Conservation (phyloP, 2,797 vertebrate species). For the Sphenopsis melanotis region DNA sequence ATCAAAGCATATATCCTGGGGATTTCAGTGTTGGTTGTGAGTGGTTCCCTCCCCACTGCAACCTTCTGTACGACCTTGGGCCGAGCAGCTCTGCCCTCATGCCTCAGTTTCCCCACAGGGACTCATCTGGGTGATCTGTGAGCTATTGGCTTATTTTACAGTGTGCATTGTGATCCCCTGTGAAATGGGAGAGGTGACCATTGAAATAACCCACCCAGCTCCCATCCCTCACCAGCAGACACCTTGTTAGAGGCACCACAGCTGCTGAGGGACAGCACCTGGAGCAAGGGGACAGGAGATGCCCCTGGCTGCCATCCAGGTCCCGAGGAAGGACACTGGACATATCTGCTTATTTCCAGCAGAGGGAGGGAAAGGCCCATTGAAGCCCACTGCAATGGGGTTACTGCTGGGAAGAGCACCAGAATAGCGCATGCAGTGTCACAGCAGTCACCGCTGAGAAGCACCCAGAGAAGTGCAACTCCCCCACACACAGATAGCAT, state of each 20-base stretch:
- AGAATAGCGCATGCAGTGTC: not conserved
- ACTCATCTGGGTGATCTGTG: no score
- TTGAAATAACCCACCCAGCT: fast-evolving
- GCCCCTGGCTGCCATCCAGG: not conserved
- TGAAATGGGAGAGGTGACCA: fast-evolving
- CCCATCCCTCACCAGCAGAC: not conserved
- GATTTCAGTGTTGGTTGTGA: not conserved
- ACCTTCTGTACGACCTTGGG: not conserved
- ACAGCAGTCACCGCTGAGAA: not conserved
- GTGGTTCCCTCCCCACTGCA: not conserved
- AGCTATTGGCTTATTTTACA: not conserved
- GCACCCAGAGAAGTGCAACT: fast-evolving
- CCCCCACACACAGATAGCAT: not conserved
- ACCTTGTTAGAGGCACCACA: not conserved
- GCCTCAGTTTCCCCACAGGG: not conserved
- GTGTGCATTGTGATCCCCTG: not conserved
- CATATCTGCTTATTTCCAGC: not conserved
- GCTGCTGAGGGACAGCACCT: not conserved
- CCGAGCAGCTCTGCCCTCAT: not conserved
- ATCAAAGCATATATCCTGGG: not conserved
- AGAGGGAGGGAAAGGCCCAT: slow-evolving; percentile 6
- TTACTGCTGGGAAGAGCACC: not conserved
- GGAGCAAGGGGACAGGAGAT: not conserved
- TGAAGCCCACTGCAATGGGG: fast-evolving
- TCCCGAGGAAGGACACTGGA: not conserved